A percentile compares a stretch with the other conserved stretches of the same genome.
Evolutionary conservation across 2,888 invertebrate species (phyloP).

Genomic region (Volucella zonaria): DNA sequence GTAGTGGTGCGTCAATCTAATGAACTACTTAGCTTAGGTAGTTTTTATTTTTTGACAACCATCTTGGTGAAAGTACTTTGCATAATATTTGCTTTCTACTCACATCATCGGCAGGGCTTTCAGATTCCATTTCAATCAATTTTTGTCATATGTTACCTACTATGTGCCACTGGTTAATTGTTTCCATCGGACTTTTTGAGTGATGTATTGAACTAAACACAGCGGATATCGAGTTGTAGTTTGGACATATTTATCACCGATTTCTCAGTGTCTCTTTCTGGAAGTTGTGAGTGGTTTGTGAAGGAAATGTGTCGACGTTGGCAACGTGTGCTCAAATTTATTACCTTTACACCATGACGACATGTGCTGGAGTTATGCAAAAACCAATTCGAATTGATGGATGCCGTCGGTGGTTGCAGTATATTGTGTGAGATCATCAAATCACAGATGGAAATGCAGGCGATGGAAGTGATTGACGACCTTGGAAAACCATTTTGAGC

Average conservation of each 20-base stretch:
- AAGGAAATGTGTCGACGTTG: too few species aligned
- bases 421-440: not conserved
- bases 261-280: too few species aligned
- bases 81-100: slow-evolving; percentile 31
- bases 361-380: not conserved
- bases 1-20: too few species aligned
- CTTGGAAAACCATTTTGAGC: not conserved
- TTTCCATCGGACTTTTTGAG: not conserved
- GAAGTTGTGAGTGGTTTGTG: too few species aligned
- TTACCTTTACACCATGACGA: not conserved
- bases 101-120: not conserved
- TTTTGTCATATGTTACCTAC: not conserved
- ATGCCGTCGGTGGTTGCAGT: not conserved
- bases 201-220: too few species aligned
- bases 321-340: too few species aligned
- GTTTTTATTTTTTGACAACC: too few species aligned
- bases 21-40: too few species aligned
- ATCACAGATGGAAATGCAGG: not conserved
- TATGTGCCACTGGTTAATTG: slow-evolving; percentile 2
- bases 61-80: slow-evolving; percentile 14
- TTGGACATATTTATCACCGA: too few species aligned
- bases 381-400: not conserved
- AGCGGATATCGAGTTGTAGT: too few species aligned
- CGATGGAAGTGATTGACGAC: too few species aligned
- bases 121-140: slow-evolving; percentile 9